Base-by-base conservation (phyloP, 2,113 vertebrate genomes). In the Blennius ocellaris region DNA sequence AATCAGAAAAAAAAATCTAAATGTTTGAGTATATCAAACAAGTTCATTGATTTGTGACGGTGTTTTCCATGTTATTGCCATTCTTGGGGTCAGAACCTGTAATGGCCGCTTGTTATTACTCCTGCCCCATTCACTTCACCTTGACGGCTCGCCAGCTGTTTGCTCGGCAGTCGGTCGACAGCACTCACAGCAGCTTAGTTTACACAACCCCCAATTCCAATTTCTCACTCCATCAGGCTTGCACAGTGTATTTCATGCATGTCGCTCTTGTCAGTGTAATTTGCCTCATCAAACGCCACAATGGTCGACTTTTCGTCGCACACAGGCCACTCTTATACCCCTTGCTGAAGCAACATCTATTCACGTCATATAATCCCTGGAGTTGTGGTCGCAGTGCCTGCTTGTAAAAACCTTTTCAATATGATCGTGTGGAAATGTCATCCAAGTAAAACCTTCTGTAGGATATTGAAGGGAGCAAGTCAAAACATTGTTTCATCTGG, bases 181-280 rank as follows among this genome's bases (percentile, higher is more conserved):
- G 80, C 56, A 41, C 70, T 76, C 78, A 65, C 74, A 75, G 45
- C 72, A 73, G 54, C 61, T 74, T 48, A 51, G 71, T 85, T 86
- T 83, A 83, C 69, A 83, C 63, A 70, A 69, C 80, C 69, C 68
- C 62, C 60, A 38, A 41, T 66, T 69, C 21, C 50, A 73, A 52
- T 78, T 43, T 78, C 63, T 78, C 63, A 59, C 75, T 69, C 72
- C 60, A 73, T 85, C 73, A 73, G 41, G 39, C 73, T 74, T 48
- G 70, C 65, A 62, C 62, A 73, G 65, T 72, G 77, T 77, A 58
- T 71, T 81, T 82, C 65, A 82, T 56, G 67, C 76, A 41, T 66
- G 74, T 75, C 82, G 69, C 17, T 6, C 61, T 64, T 16, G 21
- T 73, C 67, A 70, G 69, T 48, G 51, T 59, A 64, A 68, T 76